Conservation (phyloP, 2,888 invertebrate genomes). For the Linnaemya vulpina region DNA sequence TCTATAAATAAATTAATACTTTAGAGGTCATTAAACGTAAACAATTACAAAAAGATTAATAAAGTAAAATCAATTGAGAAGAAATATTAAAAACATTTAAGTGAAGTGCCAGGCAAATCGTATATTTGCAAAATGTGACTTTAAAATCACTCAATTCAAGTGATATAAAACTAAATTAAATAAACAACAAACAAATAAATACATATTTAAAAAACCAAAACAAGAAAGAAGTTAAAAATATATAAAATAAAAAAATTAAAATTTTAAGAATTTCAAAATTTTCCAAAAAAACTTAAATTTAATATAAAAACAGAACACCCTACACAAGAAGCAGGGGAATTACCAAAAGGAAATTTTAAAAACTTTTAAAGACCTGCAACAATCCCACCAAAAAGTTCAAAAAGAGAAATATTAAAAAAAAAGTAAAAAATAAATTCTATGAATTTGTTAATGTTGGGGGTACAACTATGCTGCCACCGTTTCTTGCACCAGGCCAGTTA, state of each 20-base stretch:
- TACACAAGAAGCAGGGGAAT: not conserved
- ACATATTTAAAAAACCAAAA: not conserved
- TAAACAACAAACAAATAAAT: not conserved
- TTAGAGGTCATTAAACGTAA: slow-evolving; percentile 42
- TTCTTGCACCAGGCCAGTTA: not conserved
- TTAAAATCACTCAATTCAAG: slow-evolving; percentile 30
- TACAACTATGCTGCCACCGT: slow-evolving; percentile 2
- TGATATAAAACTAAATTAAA: not conserved
- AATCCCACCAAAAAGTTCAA: not conserved
- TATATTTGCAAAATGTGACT: slow-evolving; percentile 57
- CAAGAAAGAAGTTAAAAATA: not conserved
- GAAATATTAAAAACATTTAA: slow-evolving; percentile 3
- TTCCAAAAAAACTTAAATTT: too few relatives aligned
- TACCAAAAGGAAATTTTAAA: not conserved
- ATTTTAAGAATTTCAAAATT: not conserved
- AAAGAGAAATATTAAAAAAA: not conserved
- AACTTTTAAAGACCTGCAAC: not conserved
- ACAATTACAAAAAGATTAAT: slow-evolving; percentile 36
- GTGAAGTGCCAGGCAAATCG: not conserved
- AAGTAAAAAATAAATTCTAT: not conserved
- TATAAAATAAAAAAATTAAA: not conserved
- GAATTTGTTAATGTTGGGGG: not conserved
- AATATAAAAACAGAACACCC: too few relatives aligned
- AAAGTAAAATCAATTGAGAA: slow-evolving; percentile 26
- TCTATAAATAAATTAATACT: slow-evolving; percentile 24